Evolutionary conservation across 2,113 vertebrate genomes (phyloP).

Genomic region (Phalacrocorax aristotelis): DNA sequence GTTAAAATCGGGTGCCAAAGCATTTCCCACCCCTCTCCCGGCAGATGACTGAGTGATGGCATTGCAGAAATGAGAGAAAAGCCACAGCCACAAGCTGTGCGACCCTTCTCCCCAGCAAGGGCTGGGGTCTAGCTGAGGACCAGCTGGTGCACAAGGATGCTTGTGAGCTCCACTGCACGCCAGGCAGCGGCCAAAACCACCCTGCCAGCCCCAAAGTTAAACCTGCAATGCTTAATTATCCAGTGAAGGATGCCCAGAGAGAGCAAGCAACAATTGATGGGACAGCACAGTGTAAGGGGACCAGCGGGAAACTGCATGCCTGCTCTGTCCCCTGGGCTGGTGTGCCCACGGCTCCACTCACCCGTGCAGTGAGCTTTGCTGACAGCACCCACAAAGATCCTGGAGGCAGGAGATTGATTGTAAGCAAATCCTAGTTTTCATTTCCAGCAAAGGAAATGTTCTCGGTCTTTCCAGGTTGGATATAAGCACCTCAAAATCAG

Average conservation of each 20-base stretch:
- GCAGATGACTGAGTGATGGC: not conserved
- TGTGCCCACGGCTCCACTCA: rapidly evolving
- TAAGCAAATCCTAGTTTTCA: not conserved
- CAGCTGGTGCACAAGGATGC: not conserved
- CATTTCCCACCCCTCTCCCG: not conserved
- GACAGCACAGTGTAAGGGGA: not conserved
- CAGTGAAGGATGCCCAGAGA: not conserved
- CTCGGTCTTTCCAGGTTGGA: not conserved
- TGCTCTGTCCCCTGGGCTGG: not conserved
- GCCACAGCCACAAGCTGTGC: rapidly evolving
- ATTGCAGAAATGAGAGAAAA: not conserved
- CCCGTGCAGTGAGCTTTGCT: rapidly evolving
- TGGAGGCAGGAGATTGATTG: not conserved
- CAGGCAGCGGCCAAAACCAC: not conserved
- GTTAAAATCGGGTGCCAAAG: not conserved
- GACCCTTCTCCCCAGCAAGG: not conserved
- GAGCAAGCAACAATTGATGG: rapidly evolving
- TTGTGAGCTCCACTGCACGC: rapidly evolving
- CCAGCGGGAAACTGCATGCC: rapidly evolving
- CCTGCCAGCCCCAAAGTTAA: not conserved
- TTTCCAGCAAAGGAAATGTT: not conserved
- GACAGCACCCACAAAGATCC: not conserved
- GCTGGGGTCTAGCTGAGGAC: not conserved
- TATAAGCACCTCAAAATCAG: not conserved
- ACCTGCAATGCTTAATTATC: not conserved